These are phyloP conservation scores for Noctua janthina DNA, from an alignment of 2,888 invertebrate genomes.

Conservation along the genomic window DNA sequence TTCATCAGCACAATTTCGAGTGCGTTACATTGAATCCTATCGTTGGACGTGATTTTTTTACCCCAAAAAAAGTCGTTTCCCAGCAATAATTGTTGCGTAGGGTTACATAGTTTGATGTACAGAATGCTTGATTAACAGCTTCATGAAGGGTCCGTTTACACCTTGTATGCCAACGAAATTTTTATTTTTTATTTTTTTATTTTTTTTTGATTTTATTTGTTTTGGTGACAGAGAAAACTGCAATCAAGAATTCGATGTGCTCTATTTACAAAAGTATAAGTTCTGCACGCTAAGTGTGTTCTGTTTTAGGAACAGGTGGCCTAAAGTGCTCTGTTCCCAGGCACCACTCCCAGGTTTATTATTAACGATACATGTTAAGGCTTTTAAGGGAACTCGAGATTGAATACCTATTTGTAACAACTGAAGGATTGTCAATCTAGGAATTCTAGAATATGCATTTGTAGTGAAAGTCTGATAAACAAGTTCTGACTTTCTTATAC, in stretches of 20 bases:
- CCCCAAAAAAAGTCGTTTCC: no score
- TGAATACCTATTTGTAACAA: not conserved
- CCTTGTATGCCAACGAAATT: no score
- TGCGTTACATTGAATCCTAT: no score
- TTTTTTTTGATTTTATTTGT: not conserved
- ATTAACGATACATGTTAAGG: slow-evolving; percentile 40
- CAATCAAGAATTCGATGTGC: not conserved
- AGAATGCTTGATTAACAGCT: no score
- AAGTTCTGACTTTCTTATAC: not conserved
- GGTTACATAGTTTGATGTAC: no score
- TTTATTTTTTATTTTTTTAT: no score
- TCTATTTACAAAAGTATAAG: no score
- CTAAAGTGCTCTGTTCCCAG: slow-evolving; percentile 11
- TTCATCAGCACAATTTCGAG: no score
- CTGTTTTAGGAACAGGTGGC: slow-evolving; percentile 16
- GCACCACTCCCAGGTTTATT: slow-evolving; percentile 4
- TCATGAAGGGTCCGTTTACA: no score
- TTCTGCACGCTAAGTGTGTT: not conserved
- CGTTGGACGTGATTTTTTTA: no score
- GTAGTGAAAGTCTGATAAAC: not conserved
- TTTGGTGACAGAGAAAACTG: not conserved
- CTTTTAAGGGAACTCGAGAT: slow-evolving; percentile 16
- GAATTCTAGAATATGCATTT: not conserved
- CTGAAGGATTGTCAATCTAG: not conserved
- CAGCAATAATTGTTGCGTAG: no score